These are phyloP conservation scores for Sebastes nivosus DNA, from an alignment of 2,797 vertebrate species.

Conservation along the genomic window DNA sequence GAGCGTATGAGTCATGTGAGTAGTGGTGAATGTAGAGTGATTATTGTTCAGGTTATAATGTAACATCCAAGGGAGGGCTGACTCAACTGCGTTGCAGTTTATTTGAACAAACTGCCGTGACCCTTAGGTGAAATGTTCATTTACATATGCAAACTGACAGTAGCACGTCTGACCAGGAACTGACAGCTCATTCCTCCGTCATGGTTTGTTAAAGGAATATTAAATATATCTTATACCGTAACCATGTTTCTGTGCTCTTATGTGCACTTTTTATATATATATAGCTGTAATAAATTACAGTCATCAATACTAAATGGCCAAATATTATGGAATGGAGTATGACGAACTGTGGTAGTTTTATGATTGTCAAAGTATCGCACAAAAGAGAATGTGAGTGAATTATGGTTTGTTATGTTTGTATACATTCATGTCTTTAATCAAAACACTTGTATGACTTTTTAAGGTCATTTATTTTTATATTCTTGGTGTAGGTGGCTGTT, in stretches of 20 bases:
- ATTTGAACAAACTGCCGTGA: neutral
- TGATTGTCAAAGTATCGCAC: neutral
- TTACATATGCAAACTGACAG: constrained; percentile 44
- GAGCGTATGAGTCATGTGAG: neutral
- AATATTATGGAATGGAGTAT: constrained; percentile 9
- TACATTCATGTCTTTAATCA: constrained; percentile 25
- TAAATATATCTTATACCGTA: constrained; percentile 6
- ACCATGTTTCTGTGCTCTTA: constrained; percentile 36
- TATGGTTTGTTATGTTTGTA: neutral
- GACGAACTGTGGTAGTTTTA: constrained; percentile 26
- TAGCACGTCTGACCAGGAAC: neutral
- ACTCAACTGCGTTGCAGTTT: neutral
- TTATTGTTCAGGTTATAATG: neutral
- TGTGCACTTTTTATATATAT: constrained; percentile 42
- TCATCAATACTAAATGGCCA: constrained; percentile 14
- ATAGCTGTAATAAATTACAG: constrained; percentile 29
- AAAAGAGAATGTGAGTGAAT: neutral
- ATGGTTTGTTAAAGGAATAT: neutral
- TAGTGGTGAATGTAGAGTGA: constrained; percentile 8
- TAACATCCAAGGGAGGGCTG: neutral
- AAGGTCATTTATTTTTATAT: constrained; percentile 65
- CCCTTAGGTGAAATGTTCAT: neutral
- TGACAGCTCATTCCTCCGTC: neutral
- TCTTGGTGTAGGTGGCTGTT: constrained; percentile 50
- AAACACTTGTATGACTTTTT: constrained; percentile 7